phyloP scores from a whole-genome alignment of 2,888 invertebrate genomes.

The Apodemia zela region DNA sequence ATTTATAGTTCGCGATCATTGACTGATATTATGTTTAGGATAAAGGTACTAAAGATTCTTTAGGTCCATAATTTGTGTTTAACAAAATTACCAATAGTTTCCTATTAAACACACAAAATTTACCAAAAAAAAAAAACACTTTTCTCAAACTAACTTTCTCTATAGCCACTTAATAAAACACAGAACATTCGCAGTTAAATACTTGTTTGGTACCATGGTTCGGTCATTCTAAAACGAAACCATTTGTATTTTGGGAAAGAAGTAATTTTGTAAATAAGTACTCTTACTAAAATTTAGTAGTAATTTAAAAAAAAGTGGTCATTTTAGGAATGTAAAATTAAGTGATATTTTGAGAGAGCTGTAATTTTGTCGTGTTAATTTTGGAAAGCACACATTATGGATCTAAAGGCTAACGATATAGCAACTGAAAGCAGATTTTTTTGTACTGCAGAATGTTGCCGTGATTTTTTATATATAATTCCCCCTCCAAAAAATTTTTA shows the following conservation, averaged over 20 bases:
- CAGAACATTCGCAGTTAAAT: no score
- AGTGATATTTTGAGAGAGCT: background rate
- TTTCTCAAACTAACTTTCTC: background rate
- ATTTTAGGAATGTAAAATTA: background rate
- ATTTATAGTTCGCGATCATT: slow-evolving; percentile 51
- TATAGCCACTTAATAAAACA: no score
- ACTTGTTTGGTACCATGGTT: no score
- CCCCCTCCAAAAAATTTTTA: slow-evolving; percentile 44
- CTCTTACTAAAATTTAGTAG: background rate
- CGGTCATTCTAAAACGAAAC: no score
- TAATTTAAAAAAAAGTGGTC: background rate
- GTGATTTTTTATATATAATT: slow-evolving; percentile 61
- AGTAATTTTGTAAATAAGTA: background rate
- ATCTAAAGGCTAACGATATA: slow-evolving; percentile 31
- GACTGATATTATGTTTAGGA: slow-evolving; percentile 60
- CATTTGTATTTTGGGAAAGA: background rate
- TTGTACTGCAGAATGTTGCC: slow-evolving; percentile 63
- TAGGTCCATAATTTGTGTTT: background rate
- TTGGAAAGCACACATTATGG: background rate
- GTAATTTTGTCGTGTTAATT: background rate
- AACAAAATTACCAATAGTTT: background rate
- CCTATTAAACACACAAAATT: background rate
- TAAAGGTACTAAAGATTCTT: slow-evolving; percentile 45
- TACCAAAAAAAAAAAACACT: background rate
- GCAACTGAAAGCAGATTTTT: slow-evolving; percentile 67